Evolutionary conservation across 2,888 invertebrate genomes (phyloP).

Genomic region (Hirtodrosophila cameraria): DNA sequence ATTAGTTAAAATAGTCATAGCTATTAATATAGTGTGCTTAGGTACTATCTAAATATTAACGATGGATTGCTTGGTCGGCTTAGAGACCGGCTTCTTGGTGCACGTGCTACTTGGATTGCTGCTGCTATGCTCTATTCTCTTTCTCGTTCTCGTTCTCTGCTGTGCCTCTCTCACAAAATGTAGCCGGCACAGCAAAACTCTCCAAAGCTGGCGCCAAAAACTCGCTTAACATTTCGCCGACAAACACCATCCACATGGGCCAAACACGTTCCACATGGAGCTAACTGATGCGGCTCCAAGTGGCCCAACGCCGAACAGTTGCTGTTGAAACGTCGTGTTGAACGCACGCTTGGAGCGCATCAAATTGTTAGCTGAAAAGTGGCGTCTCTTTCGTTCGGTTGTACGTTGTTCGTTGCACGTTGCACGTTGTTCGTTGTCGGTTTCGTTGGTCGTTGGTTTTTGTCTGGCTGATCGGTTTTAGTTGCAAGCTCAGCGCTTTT

Average conservation of each 20-base stretch:
- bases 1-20: no score
- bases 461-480: conserved; percentile 58
- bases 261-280: conserved; percentile 56
- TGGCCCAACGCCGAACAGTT: conserved; percentile 49
- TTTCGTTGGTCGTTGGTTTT: conserved; percentile 33
- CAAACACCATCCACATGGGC: conserved; percentile 67
- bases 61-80: neutral
- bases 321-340: conserved; percentile 67
- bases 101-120: conserved; percentile 27
- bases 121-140: neutral
- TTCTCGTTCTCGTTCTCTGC: conserved; percentile 9
- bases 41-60: no score
- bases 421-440: conserved; percentile 34
- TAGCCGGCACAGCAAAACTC: conserved; percentile 60
- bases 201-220: conserved; percentile 72
- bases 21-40: no score
- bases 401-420: conserved; percentile 36
- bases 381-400: conserved; percentile 39
- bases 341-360: conserved; percentile 55
- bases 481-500: conserved; percentile 52
- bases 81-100: conserved; percentile 32
- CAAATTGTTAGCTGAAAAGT: conserved; percentile 10
- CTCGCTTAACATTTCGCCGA: conserved; percentile 32
- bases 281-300: conserved; percentile 52
- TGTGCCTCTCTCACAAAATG: conserved; percentile 9